Evolutionary conservation across 2,113 vertebrate genomes (phyloP).

Genomic region (Zosterops lateralis): DNA sequence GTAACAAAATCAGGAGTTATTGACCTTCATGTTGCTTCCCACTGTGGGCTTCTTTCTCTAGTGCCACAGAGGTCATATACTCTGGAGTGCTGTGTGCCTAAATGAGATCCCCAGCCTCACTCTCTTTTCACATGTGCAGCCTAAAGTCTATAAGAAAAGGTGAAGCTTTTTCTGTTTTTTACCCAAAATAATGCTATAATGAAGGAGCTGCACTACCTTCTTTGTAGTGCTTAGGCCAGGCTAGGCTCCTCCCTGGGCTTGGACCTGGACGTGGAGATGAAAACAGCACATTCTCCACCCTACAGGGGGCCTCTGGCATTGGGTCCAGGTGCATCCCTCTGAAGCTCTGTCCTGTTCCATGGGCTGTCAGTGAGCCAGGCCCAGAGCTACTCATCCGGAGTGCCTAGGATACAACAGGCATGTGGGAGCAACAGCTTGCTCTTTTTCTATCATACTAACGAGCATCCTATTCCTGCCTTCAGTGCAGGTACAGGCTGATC

Average conservation of each 20-base stretch:
- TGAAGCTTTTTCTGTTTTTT: neutral
- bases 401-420: rapidly evolving
- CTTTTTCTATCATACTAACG: neutral
- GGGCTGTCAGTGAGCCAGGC: neutral
- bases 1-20: neutral
- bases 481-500: neutral
- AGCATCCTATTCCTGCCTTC: neutral
- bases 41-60: neutral
- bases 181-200: neutral
- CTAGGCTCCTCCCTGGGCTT: neutral
- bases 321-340: neutral
- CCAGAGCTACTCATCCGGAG: neutral
- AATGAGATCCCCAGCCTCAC: neutral
- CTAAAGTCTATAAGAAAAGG: neutral
- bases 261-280: neutral
- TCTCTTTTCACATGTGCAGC: neutral
- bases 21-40: neutral
- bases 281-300: neutral
- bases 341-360: neutral
- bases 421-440: rapidly evolving
- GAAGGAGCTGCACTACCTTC: neutral
- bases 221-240: rapidly evolving
- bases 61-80: neutral
- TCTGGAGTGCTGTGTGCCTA: neutral
- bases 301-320: rapidly evolving